These are phyloP conservation scores for Eristalinus aeneus DNA, from an alignment of 2,888 invertebrate species.

Conservation along the genomic window DNA sequence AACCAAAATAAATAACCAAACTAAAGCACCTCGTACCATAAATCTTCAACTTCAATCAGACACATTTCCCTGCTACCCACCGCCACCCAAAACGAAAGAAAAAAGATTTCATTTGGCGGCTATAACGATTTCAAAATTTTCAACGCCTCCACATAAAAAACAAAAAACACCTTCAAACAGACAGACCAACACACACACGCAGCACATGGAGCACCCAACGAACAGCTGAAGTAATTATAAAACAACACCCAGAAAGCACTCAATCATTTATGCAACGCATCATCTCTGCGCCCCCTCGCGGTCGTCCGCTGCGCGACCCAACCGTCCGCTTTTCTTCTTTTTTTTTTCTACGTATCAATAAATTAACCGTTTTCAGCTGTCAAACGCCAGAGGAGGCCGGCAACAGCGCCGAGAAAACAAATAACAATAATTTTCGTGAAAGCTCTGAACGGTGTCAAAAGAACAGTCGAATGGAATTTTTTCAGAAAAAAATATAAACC, in stretches of 20 bases:
- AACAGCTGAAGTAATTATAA: conserved; percentile 38
- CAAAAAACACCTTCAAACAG: conserved; percentile 10
- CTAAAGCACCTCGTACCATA: conserved; percentile 20
- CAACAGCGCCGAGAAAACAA: neutral
- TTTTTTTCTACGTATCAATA: neutral
- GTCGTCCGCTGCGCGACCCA: neutral
- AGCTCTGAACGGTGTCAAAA: conserved; percentile 2
- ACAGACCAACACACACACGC: neutral
- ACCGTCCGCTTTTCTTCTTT: neutral
- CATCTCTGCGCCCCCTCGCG: neutral
- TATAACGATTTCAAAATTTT: conserved; percentile 48
- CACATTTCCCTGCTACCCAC: neutral
- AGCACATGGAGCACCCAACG: too few species aligned
- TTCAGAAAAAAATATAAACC: too few species aligned
- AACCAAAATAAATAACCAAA: conserved; percentile 3
- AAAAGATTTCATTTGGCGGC: conserved; percentile 42
- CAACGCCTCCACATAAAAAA: conserved; percentile 42
- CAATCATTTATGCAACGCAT: conserved; percentile 42
- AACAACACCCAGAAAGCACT: conserved; percentile 32
- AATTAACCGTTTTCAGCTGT: conserved; percentile 49
- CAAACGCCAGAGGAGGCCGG: conserved; percentile 3
- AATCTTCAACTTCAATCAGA: conserved; percentile 44
- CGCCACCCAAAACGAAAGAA: neutral
- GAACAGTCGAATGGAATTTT: conserved; percentile 1
- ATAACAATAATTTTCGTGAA: neutral